These are phyloP conservation scores for Dromaius novaehollandiae DNA, from an alignment of 2,113 vertebrate species.

Conservation along the genomic window DNA sequence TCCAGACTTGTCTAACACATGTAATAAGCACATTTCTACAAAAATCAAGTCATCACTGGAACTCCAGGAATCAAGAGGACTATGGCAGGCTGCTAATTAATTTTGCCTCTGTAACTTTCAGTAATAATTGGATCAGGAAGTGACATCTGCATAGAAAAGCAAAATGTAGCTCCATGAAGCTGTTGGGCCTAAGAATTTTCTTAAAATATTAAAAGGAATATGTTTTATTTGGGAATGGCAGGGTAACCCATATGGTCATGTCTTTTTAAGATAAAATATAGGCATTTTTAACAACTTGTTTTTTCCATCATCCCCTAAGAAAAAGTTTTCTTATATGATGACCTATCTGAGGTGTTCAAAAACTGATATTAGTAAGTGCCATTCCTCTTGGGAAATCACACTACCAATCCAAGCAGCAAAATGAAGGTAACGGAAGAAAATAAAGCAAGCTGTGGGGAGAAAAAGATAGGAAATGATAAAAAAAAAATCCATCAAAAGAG, in stretches of 20 bases:
- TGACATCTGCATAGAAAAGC: constrained; percentile 41
- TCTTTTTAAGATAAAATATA: constrained; percentile 35
- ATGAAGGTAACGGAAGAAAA: not conserved
- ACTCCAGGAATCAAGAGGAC: constrained; percentile 66
- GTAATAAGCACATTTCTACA: constrained; percentile 62
- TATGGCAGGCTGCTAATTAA: constrained; percentile 77
- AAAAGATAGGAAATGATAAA: not conserved
- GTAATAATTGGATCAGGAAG: constrained; percentile 66
- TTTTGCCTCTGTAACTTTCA: constrained; percentile 72
- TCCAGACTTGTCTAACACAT: constrained; percentile 71
- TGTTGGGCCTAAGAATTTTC: constrained; percentile 36
- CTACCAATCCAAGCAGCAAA: constrained; percentile 7
- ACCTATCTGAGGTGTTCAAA: constrained; percentile 40
- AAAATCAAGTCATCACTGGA: constrained; percentile 74
- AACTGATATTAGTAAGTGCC: constrained; percentile 44
- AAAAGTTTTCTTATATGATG: constrained; percentile 6
- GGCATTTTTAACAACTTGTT: not conserved
- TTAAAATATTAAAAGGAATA: constrained; percentile 7
- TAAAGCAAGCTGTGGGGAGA: not conserved
- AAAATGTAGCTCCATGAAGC: constrained; percentile 26
- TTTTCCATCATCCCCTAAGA: not conserved
- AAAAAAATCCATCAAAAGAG: not conserved
- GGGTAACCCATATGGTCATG: not conserved
- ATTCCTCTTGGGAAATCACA: constrained; percentile 35
- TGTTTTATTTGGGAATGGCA: not conserved